Evolutionary conservation across 2,797 vertebrate genomes (phyloP).

Genomic region (Pelochelys cantorii): DNA sequence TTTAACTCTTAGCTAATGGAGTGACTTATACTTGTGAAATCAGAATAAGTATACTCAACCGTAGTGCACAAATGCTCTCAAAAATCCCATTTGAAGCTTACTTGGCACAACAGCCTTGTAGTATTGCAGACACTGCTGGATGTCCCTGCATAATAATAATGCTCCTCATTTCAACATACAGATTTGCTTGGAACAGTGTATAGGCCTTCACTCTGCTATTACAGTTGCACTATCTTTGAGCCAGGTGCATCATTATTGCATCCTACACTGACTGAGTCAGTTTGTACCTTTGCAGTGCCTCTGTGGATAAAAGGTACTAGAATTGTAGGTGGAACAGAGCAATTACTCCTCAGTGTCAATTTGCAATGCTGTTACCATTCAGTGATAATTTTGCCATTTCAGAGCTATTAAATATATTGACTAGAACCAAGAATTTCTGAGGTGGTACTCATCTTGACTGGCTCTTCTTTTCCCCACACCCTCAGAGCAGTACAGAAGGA

Average conservation of each 20-base stretch:
- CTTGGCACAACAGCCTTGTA: slow-evolving; percentile 34
- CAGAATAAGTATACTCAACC: slow-evolving; percentile 29
- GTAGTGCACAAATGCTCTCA: not conserved
- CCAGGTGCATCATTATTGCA: not conserved
- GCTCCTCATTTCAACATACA: not conserved
- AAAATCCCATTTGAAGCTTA: slow-evolving; percentile 16
- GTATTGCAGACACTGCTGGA: slow-evolving; percentile 32
- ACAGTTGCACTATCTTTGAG: not conserved
- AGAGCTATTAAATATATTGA: not conserved
- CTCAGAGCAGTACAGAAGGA: not conserved
- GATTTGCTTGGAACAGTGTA: not conserved
- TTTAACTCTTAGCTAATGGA: not conserved
- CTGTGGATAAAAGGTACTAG: not conserved
- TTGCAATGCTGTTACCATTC: not conserved
- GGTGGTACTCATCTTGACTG: not conserved
- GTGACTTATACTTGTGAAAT: slow-evolving; percentile 12
- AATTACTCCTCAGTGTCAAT: not conserved
- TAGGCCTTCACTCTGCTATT: not conserved
- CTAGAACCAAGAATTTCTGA: not conserved
- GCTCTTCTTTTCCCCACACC: not conserved
- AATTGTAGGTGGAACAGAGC: slow-evolving; percentile 22
- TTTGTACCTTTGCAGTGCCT: not conserved
- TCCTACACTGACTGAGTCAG: not conserved
- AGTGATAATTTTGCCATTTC: slow-evolving; percentile 11
- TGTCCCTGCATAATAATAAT: not conserved